phyloP scores from a whole-genome alignment of 2,797 vertebrate species.

The Sandelia bainsii region DNA sequence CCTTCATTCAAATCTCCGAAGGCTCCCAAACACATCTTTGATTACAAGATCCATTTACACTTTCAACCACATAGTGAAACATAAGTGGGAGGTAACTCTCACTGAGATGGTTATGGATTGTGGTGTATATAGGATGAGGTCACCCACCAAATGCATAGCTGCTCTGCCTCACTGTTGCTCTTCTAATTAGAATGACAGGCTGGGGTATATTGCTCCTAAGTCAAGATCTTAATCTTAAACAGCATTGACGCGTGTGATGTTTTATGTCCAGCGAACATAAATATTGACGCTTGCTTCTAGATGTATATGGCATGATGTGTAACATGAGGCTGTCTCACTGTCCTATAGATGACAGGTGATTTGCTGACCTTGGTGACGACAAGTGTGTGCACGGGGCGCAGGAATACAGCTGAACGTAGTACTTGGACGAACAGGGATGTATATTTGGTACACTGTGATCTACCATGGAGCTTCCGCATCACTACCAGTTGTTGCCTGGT shows the following conservation, averaged over 20 bases:
- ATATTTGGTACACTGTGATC: constrained; percentile 31
- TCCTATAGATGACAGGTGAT: constrained; percentile 47
- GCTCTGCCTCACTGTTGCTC: constrained; percentile 76
- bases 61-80: constrained; percentile 40
- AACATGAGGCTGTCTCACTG: constrained; percentile 35
- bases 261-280: constrained; percentile 58
- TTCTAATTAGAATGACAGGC: constrained; percentile 73
- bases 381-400: constrained; percentile 23
- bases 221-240: constrained; percentile 76
- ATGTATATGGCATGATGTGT: constrained; percentile 39
- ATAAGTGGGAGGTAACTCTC: constrained; percentile 43
- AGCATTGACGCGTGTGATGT: constrained; percentile 54
- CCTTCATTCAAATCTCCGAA: constrained; percentile 50
- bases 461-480: constrained; percentile 25
- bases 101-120: constrained; percentile 66
- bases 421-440: constrained; percentile 13
- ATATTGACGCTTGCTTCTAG: constrained; percentile 62
- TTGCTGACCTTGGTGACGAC: constrained; percentile 52
- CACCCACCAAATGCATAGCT: constrained; percentile 65
- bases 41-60: constrained; percentile 60
- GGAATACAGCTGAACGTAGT: constrained; percentile 31
- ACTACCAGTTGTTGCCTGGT: constrained; percentile 58
- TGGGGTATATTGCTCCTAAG: constrained; percentile 49
- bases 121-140: constrained; percentile 73
- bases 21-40: constrained; percentile 60